Evolutionary conservation across 2,797 vertebrate species (phyloP), one percentile per base, ranked within the genome.

Genomic region (Neomorphus geoffroyi): DNA sequence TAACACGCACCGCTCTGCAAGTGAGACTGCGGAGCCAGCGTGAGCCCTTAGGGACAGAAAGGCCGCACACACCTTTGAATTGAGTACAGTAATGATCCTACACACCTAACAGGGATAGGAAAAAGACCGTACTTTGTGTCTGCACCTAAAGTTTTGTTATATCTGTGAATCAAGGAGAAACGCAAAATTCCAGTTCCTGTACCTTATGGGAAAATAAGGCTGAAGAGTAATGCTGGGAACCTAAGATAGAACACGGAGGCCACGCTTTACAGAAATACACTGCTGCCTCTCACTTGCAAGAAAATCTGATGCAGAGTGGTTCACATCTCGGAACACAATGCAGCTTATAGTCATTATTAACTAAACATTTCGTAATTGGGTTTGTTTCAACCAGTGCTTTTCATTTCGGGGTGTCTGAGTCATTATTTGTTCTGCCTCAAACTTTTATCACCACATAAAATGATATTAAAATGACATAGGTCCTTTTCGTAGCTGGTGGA

Each of bases 11-110:
- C 57, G 7, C 48, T 16, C 53, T 7, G 19, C 57, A 33, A 10
- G n/a, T 2, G 11, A 48, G 18, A 30, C 45, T 37, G 39, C 61
- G 5, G 43, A n/a, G 39, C n/a, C 48, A 19, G 22, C 17, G 3
- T 1, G 16, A 60, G 13, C 23, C 64, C 46, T 11, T 11, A 6
- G 19, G 53, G 33, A 12, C 30, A 4, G 27, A 23, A 23, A 45
- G 32, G 17, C 33, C 1, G 45, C 50, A 11, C 30, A 0, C 5
- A 0, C 37, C 6, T 35, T 5, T 17, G 18, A n/a, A 3, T 30
- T 7, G 37, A 30, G 23, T 28, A 4, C 0, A 3, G 19, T n/a
- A n/a, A 48, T 69, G n/a, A 61, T n/a, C 10, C 56, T 9, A 51
- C 7, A 2, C 4, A 11, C 2, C 2, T 26, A n/a, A 45, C 5